These are phyloP conservation scores for Helobdella robusta DNA, from an alignment of 2,888 invertebrate species.

Conservation along the genomic window DNA sequence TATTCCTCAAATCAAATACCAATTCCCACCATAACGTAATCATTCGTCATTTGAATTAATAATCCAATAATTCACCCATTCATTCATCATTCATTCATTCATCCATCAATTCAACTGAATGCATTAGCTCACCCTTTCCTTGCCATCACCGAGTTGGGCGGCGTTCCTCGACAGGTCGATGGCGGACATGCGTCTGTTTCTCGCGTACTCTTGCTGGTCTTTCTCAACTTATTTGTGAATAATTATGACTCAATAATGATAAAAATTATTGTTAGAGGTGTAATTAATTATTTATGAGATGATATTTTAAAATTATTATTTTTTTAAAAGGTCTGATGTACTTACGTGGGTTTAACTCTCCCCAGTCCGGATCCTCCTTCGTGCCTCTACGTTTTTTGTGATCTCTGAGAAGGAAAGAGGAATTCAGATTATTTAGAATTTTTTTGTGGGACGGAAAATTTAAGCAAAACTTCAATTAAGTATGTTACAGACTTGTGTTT, in stretches of 20 bases:
- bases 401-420: conserved; percentile 37
- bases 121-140: conserved; percentile 20
- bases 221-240: conserved; percentile 30
- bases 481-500: conserved; percentile 72
- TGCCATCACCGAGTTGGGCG: conserved; percentile 35
- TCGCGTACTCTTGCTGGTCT: conserved; percentile 26
- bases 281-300: background rate
- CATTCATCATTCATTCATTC: too few species aligned
- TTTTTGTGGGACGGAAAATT: too few species aligned
- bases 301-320: background rate
- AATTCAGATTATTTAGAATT: too few species aligned
- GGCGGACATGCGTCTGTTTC: conserved; percentile 43
- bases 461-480: too few species aligned
- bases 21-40: background rate
- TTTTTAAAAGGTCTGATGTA: background rate
- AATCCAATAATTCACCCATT: background rate
- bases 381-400: conserved; percentile 54
- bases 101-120: background rate
- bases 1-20: too few species aligned
- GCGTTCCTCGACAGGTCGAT: conserved; percentile 43
- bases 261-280: background rate
- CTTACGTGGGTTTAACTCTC: conserved; percentile 65
- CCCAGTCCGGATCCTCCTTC: conserved; percentile 83
- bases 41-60: background rate
- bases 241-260: conserved; percentile 1